Conservation (phyloP, 1,140 invertebrate genomes). For the Oreohelix idahoensis region DNA sequence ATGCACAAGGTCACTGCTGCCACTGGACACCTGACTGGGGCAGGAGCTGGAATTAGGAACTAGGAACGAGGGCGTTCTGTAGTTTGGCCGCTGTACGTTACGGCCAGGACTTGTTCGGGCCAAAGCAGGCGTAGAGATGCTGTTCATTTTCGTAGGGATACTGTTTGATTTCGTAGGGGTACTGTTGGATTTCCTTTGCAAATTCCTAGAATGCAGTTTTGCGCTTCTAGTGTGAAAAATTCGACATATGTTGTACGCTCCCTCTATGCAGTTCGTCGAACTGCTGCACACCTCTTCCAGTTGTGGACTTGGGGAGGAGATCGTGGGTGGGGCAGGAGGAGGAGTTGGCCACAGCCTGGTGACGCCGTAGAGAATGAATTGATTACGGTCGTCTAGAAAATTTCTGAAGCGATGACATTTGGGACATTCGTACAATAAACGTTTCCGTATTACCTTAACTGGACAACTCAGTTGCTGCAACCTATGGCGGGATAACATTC, state of each 20-base stretch:
- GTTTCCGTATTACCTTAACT: neutral
- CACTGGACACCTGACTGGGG: neutral
- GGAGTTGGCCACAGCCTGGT: neutral
- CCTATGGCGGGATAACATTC: neutral
- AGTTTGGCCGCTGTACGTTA: neutral
- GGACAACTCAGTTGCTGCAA: neutral
- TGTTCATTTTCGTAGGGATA: too few relatives aligned
- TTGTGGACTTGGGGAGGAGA: neutral
- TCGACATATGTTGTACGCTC: neutral
- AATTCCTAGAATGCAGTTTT: neutral
- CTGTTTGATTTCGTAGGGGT: too few relatives aligned
- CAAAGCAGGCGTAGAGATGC: neutral
- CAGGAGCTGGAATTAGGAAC: neutral
- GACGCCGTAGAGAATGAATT: constrained; percentile 3
- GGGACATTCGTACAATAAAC: neutral
- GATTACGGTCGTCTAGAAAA: neutral
- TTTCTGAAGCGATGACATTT: neutral
- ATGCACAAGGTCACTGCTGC: neutral
- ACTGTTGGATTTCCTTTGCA: neutral
- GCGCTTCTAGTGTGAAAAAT: neutral
- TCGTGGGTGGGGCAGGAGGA: neutral
- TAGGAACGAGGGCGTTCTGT: neutral
- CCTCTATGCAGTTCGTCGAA: neutral
- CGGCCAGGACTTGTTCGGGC: neutral
- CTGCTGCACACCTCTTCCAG: neutral